These are phyloP conservation scores for Sigmodon hispidus DNA, from an alignment of 2,113 vertebrate genomes.

Conservation along the genomic window DNA sequence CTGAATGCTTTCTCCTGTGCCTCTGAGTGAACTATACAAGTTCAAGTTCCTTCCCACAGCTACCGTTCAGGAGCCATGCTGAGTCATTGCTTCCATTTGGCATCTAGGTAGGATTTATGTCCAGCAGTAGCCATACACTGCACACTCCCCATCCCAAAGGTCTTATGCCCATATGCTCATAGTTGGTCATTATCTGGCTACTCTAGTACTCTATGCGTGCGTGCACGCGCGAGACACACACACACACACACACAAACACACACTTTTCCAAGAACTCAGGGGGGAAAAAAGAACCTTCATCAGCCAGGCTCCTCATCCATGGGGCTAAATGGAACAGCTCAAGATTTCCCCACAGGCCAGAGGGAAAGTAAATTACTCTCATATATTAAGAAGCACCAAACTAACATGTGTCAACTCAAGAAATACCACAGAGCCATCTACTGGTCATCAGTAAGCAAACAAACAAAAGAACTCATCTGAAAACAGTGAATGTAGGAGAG, in stretches of 20 bases:
- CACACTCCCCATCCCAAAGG: neutral
- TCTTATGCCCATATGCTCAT: neutral
- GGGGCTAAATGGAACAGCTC: neutral
- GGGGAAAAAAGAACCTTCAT: neutral
- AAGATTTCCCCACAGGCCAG: conserved; percentile 15
- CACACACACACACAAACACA: neutral
- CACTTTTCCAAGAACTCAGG: neutral
- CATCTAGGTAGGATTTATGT: neutral
- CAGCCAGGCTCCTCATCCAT: neutral
- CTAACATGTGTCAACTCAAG: neutral
- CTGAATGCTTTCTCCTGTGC: too few species aligned
- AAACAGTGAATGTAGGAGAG: conserved; percentile 25
- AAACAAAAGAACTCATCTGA: neutral
- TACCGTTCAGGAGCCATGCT: neutral
- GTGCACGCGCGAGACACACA: neutral
- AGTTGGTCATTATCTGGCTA: neutral
- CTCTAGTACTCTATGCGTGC: neutral
- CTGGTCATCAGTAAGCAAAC: conserved; percentile 8
- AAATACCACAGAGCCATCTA: conserved; percentile 68
- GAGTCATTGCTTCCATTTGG: neutral
- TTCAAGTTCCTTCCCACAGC: neutral
- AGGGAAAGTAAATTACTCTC: conserved; percentile 51
- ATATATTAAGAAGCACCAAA: neutral
- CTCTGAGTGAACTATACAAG: neutral
- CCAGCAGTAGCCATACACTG: neutral